Conservation (phyloP, 53 echinoderm and acorn worm genomes). For the Paracentrotus lividus region DNA sequence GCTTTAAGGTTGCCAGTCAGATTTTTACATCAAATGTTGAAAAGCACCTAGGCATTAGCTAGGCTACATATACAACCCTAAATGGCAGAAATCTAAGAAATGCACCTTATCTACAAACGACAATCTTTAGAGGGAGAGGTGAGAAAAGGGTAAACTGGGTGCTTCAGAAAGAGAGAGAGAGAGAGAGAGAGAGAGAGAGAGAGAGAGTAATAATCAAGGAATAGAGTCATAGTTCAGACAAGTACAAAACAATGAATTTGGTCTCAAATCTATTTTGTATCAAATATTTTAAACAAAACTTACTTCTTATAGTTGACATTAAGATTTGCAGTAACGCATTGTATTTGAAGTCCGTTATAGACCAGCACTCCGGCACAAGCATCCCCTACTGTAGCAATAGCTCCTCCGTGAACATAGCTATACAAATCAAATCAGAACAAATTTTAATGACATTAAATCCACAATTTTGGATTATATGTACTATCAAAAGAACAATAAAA, state of each 20-base stretch:
- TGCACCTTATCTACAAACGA: too few relatives aligned
- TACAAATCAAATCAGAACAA: too few relatives aligned
- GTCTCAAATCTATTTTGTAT: neutral
- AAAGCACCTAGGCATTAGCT: too few relatives aligned
- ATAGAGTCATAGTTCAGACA: neutral
- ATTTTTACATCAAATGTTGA: too few relatives aligned
- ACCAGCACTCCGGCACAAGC: constrained; percentile 38
- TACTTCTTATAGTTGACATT: constrained; percentile 70
- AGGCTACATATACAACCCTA: too few relatives aligned
- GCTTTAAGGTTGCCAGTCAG: too few relatives aligned
- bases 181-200: neutral
- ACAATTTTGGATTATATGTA: too few relatives aligned
- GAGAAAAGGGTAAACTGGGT: too few relatives aligned
- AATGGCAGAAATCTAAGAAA: too few relatives aligned
- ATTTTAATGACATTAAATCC: too few relatives aligned
- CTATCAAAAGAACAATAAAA: too few relatives aligned
- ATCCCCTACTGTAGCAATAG: constrained; percentile 69
- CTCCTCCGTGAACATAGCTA: constrained; percentile 72
- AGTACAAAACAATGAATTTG: neutral
- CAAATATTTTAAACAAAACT: neutral
- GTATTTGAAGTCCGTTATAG: neutral
- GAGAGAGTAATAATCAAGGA: neutral
- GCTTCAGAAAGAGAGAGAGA: neutral
- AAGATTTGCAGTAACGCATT: constrained; percentile 60
- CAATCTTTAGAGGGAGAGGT: too few relatives aligned